Base-by-base conservation (phyloP, 2,113 vertebrate genomes). In the Camelus dromedarius region DNA sequence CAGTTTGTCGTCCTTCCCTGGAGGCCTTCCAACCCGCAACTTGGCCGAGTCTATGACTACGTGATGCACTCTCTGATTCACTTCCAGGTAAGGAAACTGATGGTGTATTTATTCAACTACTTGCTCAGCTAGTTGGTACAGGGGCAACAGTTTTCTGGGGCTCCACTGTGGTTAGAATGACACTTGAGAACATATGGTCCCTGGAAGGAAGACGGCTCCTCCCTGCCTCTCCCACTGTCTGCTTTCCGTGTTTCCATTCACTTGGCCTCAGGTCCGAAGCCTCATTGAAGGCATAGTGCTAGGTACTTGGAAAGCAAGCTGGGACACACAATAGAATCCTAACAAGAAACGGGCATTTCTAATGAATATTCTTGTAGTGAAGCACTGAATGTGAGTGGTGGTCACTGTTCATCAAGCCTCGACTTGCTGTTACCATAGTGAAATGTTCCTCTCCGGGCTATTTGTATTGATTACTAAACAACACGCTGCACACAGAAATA, bases 41-140 rank as follows among this genome's bases (percentile, higher is more conserved):
- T 99, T 64, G 99, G 99, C 91, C 99, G 99, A 97, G 99, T 99
- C 95, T 99, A 99, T 8, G 99, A 99, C 91, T 99, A 99, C 91
- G 97, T 99, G 98, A 99, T 99, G 99, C 99, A 99, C 98, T 99
- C 99, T 97, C 98, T 99, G 97, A 99, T 99, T 98, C 99, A 99
- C 97, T 99, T 99, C 98, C 99, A 99, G 99, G 99, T 99, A 98
- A 89, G 98, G 69, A 81, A 42, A 6, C 28, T 54, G 12, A 1
- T 0, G 3, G 18, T 35, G 28, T 28, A 5, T 69, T 90, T 20
- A 56, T 46, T 28, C 58, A 28, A 8, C 60, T 62, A 28, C 26
- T 62, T n/a, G 10, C 85, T 87, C 46, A 60, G 56, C 80, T n/a
- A 9, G 4, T 35, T 20, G 12, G 9, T 6, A 4, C 32, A 80